phyloP scores from a whole-genome alignment of 2,113 vertebrate species.

The Tautogolabrus adspersus region DNA sequence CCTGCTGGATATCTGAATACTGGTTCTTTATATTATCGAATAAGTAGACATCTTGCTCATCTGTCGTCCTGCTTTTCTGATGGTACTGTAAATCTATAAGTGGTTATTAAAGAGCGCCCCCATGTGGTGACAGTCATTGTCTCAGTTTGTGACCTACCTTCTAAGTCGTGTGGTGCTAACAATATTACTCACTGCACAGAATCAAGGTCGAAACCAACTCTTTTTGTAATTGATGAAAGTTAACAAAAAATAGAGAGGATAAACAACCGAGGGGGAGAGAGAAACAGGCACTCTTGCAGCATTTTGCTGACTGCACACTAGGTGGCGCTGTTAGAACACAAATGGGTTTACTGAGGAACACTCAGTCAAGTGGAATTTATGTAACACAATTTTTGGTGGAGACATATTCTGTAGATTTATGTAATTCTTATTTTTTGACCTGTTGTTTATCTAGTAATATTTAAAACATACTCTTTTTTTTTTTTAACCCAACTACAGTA shows the following conservation, averaged over 20 bases:
- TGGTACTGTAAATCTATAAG: neutral
- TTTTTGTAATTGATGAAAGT: neutral
- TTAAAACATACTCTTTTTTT: neutral
- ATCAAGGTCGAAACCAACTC: neutral
- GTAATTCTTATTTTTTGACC: neutral
- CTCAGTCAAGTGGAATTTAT: neutral
- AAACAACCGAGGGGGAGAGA: neutral
- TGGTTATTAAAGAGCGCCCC: slow-evolving; percentile 54
- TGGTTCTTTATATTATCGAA: too few relatives aligned
- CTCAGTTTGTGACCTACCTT: neutral
- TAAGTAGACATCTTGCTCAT: too few relatives aligned
- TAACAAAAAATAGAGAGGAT: neutral
- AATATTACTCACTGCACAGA: fast-evolving
- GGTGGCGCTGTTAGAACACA: slow-evolving; percentile 47
- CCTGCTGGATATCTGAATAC: neutral
- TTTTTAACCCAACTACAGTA: neutral
- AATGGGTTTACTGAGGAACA: slow-evolving; percentile 1
- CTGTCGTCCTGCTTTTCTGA: too few relatives aligned
- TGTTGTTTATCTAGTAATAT: neutral
- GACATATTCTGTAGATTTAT: neutral
- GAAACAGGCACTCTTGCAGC: neutral
- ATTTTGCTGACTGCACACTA: slow-evolving; percentile 50
- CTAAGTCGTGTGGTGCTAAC: neutral
- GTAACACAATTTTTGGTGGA: slow-evolving; percentile 2
- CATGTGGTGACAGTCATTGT: slow-evolving; percentile 49